These are phyloP conservation scores for Podilymbus podiceps DNA, from an alignment of 2,113 vertebrate genomes.

Conservation along the genomic window DNA sequence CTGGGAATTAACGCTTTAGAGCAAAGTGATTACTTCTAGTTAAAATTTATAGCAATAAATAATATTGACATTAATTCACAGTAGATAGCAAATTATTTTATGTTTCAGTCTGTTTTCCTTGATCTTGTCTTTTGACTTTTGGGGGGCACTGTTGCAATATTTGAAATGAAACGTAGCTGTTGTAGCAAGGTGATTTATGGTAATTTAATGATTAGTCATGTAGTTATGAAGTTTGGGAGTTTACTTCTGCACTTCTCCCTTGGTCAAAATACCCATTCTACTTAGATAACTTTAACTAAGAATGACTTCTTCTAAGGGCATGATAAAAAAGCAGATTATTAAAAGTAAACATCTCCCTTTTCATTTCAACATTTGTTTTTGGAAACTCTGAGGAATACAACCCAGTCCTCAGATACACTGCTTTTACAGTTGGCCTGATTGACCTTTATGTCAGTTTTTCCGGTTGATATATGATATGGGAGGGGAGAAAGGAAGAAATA, in stretches of 20 bases:
- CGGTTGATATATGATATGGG: background rate
- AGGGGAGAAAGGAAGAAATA: background rate
- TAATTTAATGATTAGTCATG: background rate
- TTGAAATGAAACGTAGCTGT: background rate
- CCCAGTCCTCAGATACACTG: accelerated
- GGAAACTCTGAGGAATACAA: background rate
- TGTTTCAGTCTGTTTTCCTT: background rate
- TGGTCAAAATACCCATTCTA: background rate
- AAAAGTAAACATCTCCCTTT: background rate
- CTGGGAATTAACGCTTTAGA: background rate
- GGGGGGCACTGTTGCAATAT: background rate
- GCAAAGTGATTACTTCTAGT: background rate
- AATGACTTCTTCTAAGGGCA: accelerated
- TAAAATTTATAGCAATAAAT: background rate
- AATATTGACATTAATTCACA: background rate
- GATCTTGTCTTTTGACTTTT: background rate
- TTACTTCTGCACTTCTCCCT: background rate
- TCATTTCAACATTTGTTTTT: background rate
- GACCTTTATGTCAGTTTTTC: background rate
- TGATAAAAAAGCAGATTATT: background rate
- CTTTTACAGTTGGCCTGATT: background rate
- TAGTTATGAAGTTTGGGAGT: background rate
- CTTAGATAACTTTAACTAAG: background rate
- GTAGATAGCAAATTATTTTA: background rate
- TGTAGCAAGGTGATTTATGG: background rate